These are phyloP conservation scores for Anthonomus grandis DNA, from an alignment of 1,140 invertebrate species.

Conservation along the genomic window DNA sequence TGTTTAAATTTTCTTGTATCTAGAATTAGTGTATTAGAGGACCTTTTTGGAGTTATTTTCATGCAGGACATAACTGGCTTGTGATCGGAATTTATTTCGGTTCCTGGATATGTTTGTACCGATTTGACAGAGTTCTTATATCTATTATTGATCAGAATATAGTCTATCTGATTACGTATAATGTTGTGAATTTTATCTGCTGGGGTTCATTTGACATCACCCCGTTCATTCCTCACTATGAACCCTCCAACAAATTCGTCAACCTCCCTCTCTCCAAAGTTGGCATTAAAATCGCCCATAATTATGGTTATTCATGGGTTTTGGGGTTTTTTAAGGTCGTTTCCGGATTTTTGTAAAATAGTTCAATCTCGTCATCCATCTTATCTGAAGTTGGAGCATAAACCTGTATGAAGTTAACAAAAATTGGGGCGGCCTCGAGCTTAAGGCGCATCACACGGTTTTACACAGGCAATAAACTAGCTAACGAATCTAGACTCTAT, in stretches of 20 bases:
- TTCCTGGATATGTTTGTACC: neutral
- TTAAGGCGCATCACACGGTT: conserved; percentile 24
- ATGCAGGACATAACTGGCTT: neutral
- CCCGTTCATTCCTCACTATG: neutral
- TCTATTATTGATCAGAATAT: neutral
- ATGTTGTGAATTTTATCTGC: no score
- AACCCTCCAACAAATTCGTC: neutral
- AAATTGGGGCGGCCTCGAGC: conserved; percentile 25
- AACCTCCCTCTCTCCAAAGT: neutral
- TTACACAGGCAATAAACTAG: neutral
- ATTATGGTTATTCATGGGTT: neutral
- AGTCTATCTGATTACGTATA: neutral
- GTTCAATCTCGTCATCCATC: conserved; percentile 26
- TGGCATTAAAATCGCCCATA: conserved; percentile 1
- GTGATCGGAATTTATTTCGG: neutral
- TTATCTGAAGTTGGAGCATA: conserved; percentile 41
- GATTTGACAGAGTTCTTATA: neutral
- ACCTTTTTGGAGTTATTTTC: neutral
- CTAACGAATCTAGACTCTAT: conserved; percentile 11
- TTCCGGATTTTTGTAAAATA: conserved; percentile 30
- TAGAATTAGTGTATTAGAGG: neutral
- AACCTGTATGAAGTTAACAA: conserved; percentile 41
- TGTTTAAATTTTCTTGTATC: neutral
- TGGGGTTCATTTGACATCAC: neutral
- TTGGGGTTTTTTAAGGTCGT: no score